Evolutionary conservation across 2,888 invertebrate species (phyloP).

Genomic region (Lasioglossum zephyrum): DNA sequence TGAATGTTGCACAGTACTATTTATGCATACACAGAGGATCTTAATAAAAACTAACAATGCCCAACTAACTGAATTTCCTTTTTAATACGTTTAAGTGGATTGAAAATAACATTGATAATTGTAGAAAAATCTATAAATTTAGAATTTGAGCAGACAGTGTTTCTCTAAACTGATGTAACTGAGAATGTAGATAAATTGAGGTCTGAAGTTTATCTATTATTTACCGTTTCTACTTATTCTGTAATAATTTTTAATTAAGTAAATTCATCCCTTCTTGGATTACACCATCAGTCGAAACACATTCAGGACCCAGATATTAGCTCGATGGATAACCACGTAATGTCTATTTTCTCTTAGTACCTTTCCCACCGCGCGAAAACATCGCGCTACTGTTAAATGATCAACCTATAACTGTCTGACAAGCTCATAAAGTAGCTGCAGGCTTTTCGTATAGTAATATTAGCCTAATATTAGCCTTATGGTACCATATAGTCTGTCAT

Average conservation of each 20-base stretch:
- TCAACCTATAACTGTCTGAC: conserved; percentile 10
- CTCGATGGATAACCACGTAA: background rate
- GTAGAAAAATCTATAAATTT: background rate
- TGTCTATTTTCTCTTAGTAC: background rate
- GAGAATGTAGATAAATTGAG: background rate
- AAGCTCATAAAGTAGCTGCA: background rate
- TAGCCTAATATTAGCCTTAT: background rate
- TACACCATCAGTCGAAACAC: background rate
- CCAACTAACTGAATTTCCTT: background rate
- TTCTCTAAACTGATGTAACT: background rate
- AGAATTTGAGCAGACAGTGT: background rate
- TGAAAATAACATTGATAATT: too few relatives aligned
- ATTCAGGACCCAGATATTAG: background rate
- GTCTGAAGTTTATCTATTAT: too few relatives aligned
- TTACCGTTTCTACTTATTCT: too few relatives aligned
- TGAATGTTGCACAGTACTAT: background rate
- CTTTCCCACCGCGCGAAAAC: background rate
- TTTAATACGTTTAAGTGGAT: too few relatives aligned
- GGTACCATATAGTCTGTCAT: background rate
- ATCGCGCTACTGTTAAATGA: background rate
- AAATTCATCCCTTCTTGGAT: background rate
- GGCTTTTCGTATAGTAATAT: background rate
- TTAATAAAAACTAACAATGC: background rate
- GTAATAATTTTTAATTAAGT: too few relatives aligned
- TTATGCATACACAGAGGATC: background rate